Percentiles rank a stretch among this genome's conserved stretches.
These are phyloP conservation scores for Mohoua ochrocephala DNA, from an alignment of 2,113 vertebrate genomes.

Conservation along the genomic window DNA sequence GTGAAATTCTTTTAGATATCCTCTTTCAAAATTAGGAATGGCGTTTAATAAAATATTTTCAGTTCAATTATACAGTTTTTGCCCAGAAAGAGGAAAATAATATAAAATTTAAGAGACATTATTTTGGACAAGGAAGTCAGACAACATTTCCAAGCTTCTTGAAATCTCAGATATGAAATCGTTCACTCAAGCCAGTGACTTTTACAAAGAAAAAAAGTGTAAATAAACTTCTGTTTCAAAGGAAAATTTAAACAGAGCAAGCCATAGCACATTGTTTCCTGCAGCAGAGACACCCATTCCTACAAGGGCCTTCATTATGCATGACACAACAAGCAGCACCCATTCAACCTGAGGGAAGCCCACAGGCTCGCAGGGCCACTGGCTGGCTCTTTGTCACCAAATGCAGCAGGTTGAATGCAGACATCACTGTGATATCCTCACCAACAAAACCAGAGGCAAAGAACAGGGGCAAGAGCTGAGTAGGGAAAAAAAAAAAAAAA, in stretches of 20 bases:
- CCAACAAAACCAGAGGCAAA: conserved; percentile 80
- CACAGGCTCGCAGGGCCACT: conserved; percentile 92
- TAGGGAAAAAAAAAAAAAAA: conserved; percentile 71
- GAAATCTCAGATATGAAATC: neutral
- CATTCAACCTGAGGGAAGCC: conserved; percentile 97
- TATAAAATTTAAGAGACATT: neutral
- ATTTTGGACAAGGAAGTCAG: neutral
- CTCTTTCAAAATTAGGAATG: neutral
- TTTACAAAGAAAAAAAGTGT: neutral
- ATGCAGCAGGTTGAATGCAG: conserved; percentile 99
- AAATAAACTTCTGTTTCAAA: conserved; percentile 49
- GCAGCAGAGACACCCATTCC: conserved; percentile 77
- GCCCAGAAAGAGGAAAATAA: conserved; percentile 1
- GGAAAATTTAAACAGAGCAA: conserved; percentile 42
- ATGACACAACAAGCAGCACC: conserved; percentile 84
- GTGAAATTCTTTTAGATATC: neutral
- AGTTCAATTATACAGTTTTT: neutral
- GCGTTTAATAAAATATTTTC: conserved; percentile 4
- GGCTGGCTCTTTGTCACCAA: conserved; percentile 98
- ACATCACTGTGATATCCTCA: conserved; percentile 91
- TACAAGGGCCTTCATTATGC: conserved; percentile 68
- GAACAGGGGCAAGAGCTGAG: conserved; percentile 74
- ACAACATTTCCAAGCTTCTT: conserved; percentile 16
- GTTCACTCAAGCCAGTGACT: neutral
- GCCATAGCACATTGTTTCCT: conserved; percentile 62